Conservation (phyloP, 2,113 vertebrate species). For the Candoia aspera region DNA sequence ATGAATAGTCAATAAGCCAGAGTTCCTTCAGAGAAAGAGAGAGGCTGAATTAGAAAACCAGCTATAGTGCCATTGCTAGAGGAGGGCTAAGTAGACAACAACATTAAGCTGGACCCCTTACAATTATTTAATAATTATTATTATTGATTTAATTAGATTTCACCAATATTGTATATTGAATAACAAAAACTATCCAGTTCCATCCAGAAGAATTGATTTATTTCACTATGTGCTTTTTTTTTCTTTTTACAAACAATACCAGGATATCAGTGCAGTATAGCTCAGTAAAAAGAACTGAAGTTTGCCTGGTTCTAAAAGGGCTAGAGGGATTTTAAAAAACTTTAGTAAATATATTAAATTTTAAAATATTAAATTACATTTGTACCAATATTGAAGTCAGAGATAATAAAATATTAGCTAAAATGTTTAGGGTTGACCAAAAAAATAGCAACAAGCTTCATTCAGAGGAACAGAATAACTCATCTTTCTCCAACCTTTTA, state of each 20-base stretch:
- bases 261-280: background rate
- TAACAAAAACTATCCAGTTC: slow-evolving; percentile 49
- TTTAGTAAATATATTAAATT: background rate
- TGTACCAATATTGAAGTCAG: background rate
- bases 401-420: background rate
- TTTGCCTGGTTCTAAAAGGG: background rate
- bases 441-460: background rate
- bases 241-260: background rate
- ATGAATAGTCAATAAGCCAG: slow-evolving; percentile 64
- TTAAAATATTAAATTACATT: background rate
- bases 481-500: background rate
- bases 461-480: background rate
- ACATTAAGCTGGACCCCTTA: slow-evolving; percentile 50
- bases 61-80: slow-evolving; percentile 52
- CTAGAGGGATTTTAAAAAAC: background rate
- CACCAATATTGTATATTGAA: slow-evolving; percentile 47
- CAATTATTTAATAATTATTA: slow-evolving; percentile 56
- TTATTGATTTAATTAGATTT: slow-evolving; percentile 54
- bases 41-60: slow-evolving; percentile 46
- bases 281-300: background rate
- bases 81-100: slow-evolving; percentile 45
- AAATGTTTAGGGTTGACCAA: background rate
- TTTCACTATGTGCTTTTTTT: slow-evolving; percentile 54
- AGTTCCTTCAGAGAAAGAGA: slow-evolving; percentile 52
- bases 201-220: slow-evolving; percentile 52